Evolutionary conservation across 1,140 invertebrate species (phyloP), one percentile per base, ranked within the genome.

Genomic region (Meloidogyne hapla): DNA sequence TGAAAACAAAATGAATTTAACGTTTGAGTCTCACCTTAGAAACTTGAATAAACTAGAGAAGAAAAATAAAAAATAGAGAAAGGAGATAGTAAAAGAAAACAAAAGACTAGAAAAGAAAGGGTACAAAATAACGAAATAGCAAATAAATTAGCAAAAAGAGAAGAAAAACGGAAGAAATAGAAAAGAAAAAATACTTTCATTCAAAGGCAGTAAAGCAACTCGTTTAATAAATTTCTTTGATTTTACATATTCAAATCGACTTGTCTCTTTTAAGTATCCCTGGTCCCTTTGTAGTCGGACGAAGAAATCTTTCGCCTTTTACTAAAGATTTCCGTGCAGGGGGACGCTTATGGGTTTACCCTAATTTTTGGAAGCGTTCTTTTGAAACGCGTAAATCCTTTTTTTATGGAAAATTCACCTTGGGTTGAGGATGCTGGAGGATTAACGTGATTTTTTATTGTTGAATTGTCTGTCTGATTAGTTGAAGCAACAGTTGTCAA

Each of bases 261-360:
- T n/a, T 56, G n/a, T n/a, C 0, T 6, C 6, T 4, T 21, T 56
- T 0, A n/a, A 6, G 56, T 76, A 23, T 70, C 69, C 69, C 69
- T 70, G 69, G 69, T 70, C 18, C 69, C 40, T 48, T 9, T 70
- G 69, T 70, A 70, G 45, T 45, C 40, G 69, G 40, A 70, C 69
- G 69, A 70, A 56, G 69, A 80, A 79, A 81, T 77, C 63, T 77
- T 75, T 78, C 79, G 65, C 79, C 72, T 80, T 80, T 69, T 72
- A 80, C 74, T 80, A 68, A 79, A 81, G 78, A 71, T 81, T 80
- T 77, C 75, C 74, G 68, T 80, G 67, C 76, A 81, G 74, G 33
- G 69, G 74, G 68, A 72, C 74, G 74, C 74, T 76, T 76, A 76
- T 76, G 74, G 69, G 69, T 70, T 70, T 45, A 70, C 33, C 66